Evolutionary conservation across 2,888 invertebrate genomes (phyloP).

Genomic region (Andrena flavipes): DNA sequence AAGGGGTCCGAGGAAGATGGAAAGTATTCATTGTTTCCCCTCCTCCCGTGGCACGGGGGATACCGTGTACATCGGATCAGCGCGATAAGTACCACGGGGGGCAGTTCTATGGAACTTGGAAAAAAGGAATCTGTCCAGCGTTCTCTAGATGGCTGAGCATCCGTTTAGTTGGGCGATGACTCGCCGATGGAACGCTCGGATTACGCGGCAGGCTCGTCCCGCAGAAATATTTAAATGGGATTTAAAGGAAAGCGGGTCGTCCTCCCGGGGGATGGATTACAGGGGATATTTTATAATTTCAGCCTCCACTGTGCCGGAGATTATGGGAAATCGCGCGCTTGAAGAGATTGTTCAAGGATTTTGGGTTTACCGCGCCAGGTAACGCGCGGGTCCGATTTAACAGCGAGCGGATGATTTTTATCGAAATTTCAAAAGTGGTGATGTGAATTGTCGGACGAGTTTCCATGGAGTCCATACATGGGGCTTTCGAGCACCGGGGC

Average conservation of each 20-base stretch:
- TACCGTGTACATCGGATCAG: conserved; percentile 11
- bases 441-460: conserved; percentile 18
- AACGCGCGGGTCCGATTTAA: conserved; percentile 2
- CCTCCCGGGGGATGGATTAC: background rate
- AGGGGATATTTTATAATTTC: conserved; percentile 5
- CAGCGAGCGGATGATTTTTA: background rate
- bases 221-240: conserved; percentile 29
- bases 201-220: background rate
- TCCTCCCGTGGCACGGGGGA: background rate
- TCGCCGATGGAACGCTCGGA: conserved; percentile 28
- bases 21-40: conserved; percentile 41
- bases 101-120: conserved; percentile 15
- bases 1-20: background rate
- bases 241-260: conserved; percentile 30
- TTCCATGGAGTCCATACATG: background rate
- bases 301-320: background rate
- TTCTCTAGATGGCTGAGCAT: conserved; percentile 5
- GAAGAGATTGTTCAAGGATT: background rate
- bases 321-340: conserved; percentile 9
- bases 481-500: conserved; percentile 6
- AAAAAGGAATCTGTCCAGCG: background rate
- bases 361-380: background rate
- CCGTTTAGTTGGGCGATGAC: conserved; percentile 31
- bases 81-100: conserved; percentile 26
- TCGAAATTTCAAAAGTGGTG: background rate